A percentile compares a stretch with the other conserved stretches of the same genome.
phyloP scores from a whole-genome alignment of 2,797 vertebrate genomes.

The Sebastes hubbsi region DNA sequence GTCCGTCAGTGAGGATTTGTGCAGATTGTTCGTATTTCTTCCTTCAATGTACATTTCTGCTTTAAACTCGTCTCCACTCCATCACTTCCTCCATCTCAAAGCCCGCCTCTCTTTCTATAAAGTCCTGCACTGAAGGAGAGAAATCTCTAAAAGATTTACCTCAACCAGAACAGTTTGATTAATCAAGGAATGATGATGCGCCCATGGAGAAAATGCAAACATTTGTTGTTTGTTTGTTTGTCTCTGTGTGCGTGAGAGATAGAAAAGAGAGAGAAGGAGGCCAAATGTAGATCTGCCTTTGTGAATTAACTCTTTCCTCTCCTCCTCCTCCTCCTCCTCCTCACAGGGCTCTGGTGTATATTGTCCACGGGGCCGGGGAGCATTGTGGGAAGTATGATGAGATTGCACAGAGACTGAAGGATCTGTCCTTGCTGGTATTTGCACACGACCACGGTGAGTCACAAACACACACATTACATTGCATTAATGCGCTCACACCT shows the following conservation, averaged over 20 bases:
- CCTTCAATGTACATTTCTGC: neutral
- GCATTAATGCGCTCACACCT: constrained; percentile 17
- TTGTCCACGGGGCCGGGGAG: constrained; percentile 93
- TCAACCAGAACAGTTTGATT: neutral
- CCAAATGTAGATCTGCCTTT: neutral
- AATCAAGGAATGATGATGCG: neutral
- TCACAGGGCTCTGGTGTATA: constrained; percentile 90
- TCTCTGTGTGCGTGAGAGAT: neutral
- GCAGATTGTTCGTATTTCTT: neutral
- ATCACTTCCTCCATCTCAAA: neutral
- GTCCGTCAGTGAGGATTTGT: neutral
- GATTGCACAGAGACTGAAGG: constrained; percentile 88
- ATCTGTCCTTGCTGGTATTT: constrained; percentile 89
- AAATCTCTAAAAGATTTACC: neutral
- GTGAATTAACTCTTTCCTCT: neutral
- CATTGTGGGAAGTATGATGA: constrained; percentile 92
- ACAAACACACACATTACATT: constrained; percentile 1
- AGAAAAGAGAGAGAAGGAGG: neutral
- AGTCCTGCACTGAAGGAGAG: neutral
- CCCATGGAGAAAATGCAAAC: neutral
- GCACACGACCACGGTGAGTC: constrained; percentile 95
- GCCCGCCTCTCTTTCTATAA: neutral
- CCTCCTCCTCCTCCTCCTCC: constrained; percentile 11
- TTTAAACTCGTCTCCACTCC: neutral
- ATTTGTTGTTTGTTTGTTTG: constrained; percentile 2